A percentile compares a stretch with the other conserved stretches of the same genome.
phyloP scores from a whole-genome alignment of 2,888 invertebrate genomes.

The Saturnia pavonia region DNA sequence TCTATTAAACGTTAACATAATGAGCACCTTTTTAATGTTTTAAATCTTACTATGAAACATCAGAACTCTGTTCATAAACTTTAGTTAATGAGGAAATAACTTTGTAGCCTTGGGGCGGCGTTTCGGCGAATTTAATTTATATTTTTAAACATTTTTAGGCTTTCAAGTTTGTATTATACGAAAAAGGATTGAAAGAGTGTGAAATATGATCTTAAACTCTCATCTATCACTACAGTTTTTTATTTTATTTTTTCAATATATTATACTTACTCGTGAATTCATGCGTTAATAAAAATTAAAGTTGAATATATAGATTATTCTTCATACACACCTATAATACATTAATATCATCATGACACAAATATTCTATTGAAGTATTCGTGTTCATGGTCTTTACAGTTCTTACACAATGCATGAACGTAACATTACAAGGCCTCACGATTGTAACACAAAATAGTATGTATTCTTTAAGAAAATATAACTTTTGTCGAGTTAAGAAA shows the following conservation, averaged over 20 bases:
- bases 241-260: too few species aligned
- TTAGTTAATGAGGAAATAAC: not conserved
- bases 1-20: not conserved
- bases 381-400: constrained; percentile 30
- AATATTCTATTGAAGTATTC: constrained; percentile 25
- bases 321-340: constrained; percentile 20
- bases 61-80: not conserved
- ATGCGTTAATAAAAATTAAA: not conserved
- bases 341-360: not conserved
- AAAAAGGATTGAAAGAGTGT: too few species aligned
- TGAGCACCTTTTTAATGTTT: too few species aligned
- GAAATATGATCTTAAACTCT: too few species aligned
- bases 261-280: too few species aligned
- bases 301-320: not conserved
- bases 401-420: constrained; percentile 31
- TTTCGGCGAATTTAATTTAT: not conserved
- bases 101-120: not conserved
- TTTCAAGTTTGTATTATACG: too few species aligned
- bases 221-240: too few species aligned
- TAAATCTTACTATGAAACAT: not conserved
- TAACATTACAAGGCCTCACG: constrained; percentile 23
- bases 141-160: too few species aligned
- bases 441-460: constrained; percentile 13
- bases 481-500: not conserved
- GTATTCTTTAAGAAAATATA: not conserved